These are phyloP conservation scores for Cryptocephalus moraei DNA, from an alignment of 2,888 invertebrate genomes.

Conservation along the genomic window DNA sequence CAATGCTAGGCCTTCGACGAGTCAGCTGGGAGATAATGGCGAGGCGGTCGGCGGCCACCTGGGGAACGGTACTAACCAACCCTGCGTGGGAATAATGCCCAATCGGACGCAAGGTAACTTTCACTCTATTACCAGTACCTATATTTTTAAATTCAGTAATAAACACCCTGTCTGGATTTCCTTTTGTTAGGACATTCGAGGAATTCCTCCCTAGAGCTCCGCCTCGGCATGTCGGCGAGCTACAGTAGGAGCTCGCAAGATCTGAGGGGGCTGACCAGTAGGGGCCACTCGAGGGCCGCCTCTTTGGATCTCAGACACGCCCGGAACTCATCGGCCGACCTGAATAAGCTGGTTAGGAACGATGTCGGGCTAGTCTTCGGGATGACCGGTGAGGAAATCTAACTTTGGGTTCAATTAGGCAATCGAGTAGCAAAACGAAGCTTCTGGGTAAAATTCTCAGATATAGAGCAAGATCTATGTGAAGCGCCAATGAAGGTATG, in stretches of 20 bases:
- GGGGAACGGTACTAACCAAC: no score
- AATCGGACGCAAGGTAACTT: conserved; percentile 18
- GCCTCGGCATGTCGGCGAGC: conserved; percentile 41
- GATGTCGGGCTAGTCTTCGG: conserved; percentile 64
- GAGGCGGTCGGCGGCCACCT: conserved; percentile 4
- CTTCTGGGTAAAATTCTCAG: no score
- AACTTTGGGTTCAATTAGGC: no score
- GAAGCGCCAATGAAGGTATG: background rate
- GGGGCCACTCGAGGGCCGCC: conserved; percentile 71
- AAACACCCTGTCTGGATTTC: background rate
- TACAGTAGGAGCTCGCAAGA: conserved; percentile 41
- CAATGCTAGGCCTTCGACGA: conserved; percentile 7
- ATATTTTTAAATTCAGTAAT: no score
- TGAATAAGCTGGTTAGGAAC: conserved; percentile 60
- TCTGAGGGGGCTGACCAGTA: conserved; percentile 35
- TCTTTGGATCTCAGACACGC: conserved; percentile 69
- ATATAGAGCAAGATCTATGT: no score
- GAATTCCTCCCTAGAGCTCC: conserved; percentile 74
- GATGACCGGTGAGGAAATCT: conserved; percentile 23
- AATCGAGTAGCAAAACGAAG: no score
- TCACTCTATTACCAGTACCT: background rate
- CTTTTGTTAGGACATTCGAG: conserved; percentile 51
- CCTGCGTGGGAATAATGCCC: conserved; percentile 12
- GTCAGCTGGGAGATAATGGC: conserved; percentile 6
- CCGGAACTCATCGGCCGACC: conserved; percentile 63